These are phyloP conservation scores for Capitulum mitella DNA, from an alignment of 2,888 invertebrate genomes.

Conservation along the genomic window DNA sequence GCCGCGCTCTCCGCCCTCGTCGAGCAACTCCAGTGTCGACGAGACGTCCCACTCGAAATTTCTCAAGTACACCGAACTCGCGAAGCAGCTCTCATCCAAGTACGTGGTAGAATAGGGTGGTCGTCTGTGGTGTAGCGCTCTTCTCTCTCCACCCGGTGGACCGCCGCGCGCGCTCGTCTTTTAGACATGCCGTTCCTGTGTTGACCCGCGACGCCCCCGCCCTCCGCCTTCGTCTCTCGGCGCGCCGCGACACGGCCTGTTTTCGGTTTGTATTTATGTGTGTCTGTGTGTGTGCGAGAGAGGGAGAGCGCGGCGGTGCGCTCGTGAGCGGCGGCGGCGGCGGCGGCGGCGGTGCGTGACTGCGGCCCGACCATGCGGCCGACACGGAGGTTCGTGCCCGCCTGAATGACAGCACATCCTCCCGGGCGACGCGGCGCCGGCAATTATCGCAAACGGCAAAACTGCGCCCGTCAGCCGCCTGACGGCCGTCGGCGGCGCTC, in stretches of 20 bases:
- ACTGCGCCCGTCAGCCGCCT: conserved; percentile 15
- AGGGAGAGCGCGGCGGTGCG: background rate
- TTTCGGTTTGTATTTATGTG: conserved; percentile 22
- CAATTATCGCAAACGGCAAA: conserved; percentile 13
- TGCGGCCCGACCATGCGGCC: background rate
- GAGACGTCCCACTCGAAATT: conserved; percentile 95
- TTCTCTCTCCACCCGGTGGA: background rate
- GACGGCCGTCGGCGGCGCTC: background rate
- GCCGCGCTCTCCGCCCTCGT: conserved; percentile 38
- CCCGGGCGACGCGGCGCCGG: background rate
- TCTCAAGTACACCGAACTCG: conserved; percentile 95
- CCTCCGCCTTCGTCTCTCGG: background rate
- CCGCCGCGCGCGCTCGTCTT: background rate
- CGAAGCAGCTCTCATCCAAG: conserved; percentile 76
- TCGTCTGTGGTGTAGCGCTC: background rate
- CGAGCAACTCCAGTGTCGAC: conserved; percentile 47
- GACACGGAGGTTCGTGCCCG: background rate
- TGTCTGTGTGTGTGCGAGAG: background rate
- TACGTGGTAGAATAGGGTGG: conserved; percentile 27
- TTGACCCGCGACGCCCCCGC: background rate
- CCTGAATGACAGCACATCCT: conserved; percentile 24
- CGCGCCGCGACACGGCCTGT: background rate
- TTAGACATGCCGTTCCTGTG: background rate
- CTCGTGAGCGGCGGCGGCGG: background rate
- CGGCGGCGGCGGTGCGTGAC: conserved; percentile 15